A percentile compares a stretch with the other conserved stretches of the same genome.
These are phyloP conservation scores for Linnaemya tessellans DNA, from an alignment of 2,888 invertebrate genomes.

Conservation along the genomic window DNA sequence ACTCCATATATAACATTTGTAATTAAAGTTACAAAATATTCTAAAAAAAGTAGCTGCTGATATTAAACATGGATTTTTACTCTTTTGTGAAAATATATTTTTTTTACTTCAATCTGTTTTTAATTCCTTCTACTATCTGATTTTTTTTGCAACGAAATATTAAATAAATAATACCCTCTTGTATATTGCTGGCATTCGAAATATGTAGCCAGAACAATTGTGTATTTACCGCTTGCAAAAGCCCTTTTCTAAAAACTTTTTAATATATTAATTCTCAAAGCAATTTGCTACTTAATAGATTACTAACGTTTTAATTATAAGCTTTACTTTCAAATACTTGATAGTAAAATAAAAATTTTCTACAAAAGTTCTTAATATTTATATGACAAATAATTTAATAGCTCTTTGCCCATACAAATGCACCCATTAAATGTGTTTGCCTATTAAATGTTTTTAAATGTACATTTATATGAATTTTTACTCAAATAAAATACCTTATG, in stretches of 20 bases:
- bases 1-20: no score
- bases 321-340: neutral
- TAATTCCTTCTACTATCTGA: no score
- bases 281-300: neutral
- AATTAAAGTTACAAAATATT: no score
- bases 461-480: neutral
- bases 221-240: neutral
- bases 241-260: neutral
- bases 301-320: neutral
- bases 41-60: no score
- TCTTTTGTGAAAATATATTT: no score
- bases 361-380: neutral
- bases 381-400: neutral
- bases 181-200: neutral
- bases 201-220: neutral
- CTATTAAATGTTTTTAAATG: constrained; percentile 1
- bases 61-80: no score
- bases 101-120: no score
- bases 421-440: neutral
- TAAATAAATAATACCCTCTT: neutral
- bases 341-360: neutral
- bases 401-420: constrained; percentile 8
- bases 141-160: neutral
- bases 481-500: no score
- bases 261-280: neutral